phyloP scores from a whole-genome alignment of 2,888 invertebrate species.

The Cephus spinipes region DNA sequence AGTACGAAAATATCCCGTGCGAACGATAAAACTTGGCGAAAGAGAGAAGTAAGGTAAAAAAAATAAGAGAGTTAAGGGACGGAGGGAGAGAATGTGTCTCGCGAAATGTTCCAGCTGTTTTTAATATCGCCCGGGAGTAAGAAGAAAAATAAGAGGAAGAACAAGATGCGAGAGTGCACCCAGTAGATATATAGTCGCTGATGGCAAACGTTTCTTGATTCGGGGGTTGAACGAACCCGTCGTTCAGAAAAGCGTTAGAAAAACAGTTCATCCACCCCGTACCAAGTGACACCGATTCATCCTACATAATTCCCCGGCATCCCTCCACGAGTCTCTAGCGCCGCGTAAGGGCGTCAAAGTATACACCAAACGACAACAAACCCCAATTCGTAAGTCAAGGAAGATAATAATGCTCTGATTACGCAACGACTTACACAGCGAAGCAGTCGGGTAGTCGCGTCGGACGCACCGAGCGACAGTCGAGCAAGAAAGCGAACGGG shows the following conservation, averaged over 20 bases:
- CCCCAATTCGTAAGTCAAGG: too few species aligned
- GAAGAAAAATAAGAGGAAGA: constrained; percentile 7
- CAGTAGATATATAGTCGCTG: neutral
- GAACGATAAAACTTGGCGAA: neutral
- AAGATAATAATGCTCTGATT: too few species aligned
- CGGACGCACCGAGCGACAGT: too few species aligned
- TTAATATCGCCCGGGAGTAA: constrained; percentile 40
- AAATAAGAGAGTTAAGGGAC: neutral
- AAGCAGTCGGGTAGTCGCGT: too few species aligned
- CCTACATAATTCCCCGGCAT: too few species aligned
- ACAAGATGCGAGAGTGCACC: neutral
- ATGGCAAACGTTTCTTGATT: neutral
- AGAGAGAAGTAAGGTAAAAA: constrained; percentile 1
- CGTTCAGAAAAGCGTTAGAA: neutral
- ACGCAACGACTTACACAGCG: too few species aligned
- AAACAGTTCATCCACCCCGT: too few species aligned
- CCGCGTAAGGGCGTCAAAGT: too few species aligned
- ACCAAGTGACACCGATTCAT: too few species aligned
- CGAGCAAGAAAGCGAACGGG: too few species aligned
- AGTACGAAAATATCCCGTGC: neutral
- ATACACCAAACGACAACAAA: too few species aligned
- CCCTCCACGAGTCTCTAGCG: too few species aligned
- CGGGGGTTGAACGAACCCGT: constrained; percentile 1
- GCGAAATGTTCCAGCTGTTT: constrained; percentile 41
- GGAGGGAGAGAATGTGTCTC: neutral